These are phyloP conservation scores for Hypanus sabinus DNA, from an alignment of 2,113 vertebrate species.

Conservation along the genomic window DNA sequence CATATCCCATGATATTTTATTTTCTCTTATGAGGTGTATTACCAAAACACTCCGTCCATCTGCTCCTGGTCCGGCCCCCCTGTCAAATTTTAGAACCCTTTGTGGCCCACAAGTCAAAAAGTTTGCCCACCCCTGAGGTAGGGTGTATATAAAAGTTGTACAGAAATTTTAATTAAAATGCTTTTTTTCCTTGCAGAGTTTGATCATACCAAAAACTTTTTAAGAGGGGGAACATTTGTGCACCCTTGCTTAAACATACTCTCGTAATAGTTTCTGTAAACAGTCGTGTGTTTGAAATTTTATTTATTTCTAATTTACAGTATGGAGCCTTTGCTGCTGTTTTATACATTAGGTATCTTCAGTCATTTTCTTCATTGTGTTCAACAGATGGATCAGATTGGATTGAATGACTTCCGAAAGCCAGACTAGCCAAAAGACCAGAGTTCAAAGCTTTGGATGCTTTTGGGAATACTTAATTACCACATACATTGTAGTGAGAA, in stretches of 20 bases:
- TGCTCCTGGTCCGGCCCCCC: too few species aligned
- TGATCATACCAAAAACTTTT: background rate
- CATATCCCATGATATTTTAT: too few species aligned
- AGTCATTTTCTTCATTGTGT: background rate
- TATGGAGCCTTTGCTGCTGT: background rate
- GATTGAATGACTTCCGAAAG: background rate
- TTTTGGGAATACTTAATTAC: constrained; percentile 21
- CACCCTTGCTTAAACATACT: background rate
- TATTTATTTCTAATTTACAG: background rate
- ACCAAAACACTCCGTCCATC: too few species aligned
- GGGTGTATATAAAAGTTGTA: too few species aligned
- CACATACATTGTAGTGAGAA: background rate
- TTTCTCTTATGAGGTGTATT: too few species aligned
- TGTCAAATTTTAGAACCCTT: too few species aligned
- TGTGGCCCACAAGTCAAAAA: too few species aligned
- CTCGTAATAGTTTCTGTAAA: background rate
- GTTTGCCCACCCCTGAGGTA: too few species aligned
- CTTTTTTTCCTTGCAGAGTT: background rate
- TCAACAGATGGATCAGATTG: background rate
- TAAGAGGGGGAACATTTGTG: too few species aligned
- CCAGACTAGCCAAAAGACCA: background rate
- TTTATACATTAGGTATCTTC: background rate
- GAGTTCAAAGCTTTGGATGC: background rate
- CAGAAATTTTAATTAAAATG: too few species aligned
- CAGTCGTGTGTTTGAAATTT: background rate